These are phyloP conservation scores for Anguilla marmorata DNA, from an alignment of 2,797 vertebrate species.

Conservation along the genomic window DNA sequence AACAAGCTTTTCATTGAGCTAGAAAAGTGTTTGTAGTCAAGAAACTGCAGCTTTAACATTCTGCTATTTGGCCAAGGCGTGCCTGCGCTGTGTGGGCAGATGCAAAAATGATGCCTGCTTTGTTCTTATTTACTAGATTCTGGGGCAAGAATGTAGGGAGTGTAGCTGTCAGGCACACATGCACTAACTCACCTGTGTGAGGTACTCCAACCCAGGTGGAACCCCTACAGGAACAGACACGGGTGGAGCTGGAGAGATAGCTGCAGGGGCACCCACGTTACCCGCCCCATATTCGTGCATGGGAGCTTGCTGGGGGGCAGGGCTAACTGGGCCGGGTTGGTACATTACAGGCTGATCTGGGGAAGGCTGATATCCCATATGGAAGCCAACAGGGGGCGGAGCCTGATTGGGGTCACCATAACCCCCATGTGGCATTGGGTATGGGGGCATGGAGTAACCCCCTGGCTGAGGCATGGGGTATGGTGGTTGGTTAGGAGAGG, in stretches of 20 bases:
- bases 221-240: constrained; percentile 61
- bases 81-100: not conserved
- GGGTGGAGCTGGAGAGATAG: constrained; percentile 24
- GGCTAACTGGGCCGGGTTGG: constrained; percentile 63
- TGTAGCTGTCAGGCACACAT: too few species aligned
- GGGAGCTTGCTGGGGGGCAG: constrained; percentile 38
- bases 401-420: constrained; percentile 66
- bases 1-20: not conserved
- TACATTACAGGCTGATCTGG: constrained; percentile 63
- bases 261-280: constrained; percentile 26
- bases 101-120: not conserved
- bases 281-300: constrained; percentile 55
- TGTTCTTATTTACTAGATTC: not conserved
- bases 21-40: not conserved
- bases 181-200: constrained; percentile 73
- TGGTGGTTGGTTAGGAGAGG: constrained; percentile 59
- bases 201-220: constrained; percentile 83
- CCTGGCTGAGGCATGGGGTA: constrained; percentile 67
- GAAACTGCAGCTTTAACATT: not conserved
- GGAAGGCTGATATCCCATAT: constrained; percentile 59
- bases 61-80: not conserved
- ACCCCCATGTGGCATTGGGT: constrained; percentile 59
- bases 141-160: not conserved
- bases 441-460: constrained; percentile 62
- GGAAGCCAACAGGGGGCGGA: constrained; percentile 71